phyloP scores from a whole-genome alignment of 53 echinoderm and acorn worm species.

The Mesocentrotus franciscanus region DNA sequence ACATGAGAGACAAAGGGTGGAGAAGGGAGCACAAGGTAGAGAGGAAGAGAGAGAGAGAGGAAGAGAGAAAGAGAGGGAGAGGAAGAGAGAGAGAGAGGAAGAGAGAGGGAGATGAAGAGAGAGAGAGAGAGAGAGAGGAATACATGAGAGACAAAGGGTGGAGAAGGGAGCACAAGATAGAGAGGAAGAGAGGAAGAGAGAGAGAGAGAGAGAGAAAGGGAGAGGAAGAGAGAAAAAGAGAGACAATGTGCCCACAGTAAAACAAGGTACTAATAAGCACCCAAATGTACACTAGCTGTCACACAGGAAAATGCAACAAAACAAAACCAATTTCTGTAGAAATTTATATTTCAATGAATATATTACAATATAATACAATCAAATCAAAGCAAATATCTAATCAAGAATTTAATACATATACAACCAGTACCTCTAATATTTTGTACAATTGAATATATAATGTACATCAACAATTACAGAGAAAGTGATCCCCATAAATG shows the following conservation, averaged over 20 bases:
- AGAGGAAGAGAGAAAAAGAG: background rate
- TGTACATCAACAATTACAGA: background rate
- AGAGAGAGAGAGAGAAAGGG: background rate
- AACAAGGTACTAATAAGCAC: too few relatives aligned
- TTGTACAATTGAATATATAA: slow-evolving; percentile 12
- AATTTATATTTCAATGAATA: slow-evolving; percentile 24
- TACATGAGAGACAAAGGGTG: background rate
- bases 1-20: background rate
- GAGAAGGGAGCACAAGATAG: too few relatives aligned
- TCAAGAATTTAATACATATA: background rate
- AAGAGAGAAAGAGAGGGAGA: background rate
- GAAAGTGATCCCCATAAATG: background rate
- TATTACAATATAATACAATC: slow-evolving; percentile 1
- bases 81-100: background rate
- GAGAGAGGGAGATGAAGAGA: too few relatives aligned
- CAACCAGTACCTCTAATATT: background rate
- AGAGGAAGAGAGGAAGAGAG: too few relatives aligned
- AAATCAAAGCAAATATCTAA: background rate
- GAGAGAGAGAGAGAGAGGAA: too few relatives aligned
- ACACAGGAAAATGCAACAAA: background rate
- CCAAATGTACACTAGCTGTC: background rate
- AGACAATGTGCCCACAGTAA: background rate
- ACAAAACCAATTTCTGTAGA: background rate
- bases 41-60: background rate
- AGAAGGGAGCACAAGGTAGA: background rate